phyloP scores from a whole-genome alignment of 1,140 invertebrate genomes.

The Anastrepha ludens region DNA sequence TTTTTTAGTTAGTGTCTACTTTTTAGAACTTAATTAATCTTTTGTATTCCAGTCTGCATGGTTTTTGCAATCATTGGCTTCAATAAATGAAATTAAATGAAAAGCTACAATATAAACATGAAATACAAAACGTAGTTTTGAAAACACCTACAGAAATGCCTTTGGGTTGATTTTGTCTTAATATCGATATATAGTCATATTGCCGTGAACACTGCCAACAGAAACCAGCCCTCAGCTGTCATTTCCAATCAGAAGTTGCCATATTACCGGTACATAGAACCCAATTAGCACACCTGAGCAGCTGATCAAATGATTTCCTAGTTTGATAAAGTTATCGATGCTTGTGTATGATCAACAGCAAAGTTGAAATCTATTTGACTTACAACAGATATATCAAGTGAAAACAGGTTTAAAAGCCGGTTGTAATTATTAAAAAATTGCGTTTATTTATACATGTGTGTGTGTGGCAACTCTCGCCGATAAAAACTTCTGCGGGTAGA shows the following conservation, averaged over 20 bases:
- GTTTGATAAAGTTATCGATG: neutral
- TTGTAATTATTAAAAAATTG: neutral
- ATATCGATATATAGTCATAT: neutral
- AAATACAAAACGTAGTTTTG: no score
- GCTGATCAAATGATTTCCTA: neutral
- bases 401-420: slow-evolving; percentile 23
- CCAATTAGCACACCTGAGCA: slow-evolving; percentile 14
- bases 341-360: neutral
- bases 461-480: slow-evolving; percentile 1
- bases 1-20: no score
- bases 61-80: no score
- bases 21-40: no score
- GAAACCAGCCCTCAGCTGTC: neutral
- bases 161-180: no score
- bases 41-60: no score
- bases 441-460: neutral
- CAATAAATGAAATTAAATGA: no score
- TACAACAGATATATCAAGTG: neutral
- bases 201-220: neutral
- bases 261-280: neutral
- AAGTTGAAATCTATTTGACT: neutral
- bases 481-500: neutral
- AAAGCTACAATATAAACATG: no score
- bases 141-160: no score
- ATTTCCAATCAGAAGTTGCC: neutral